These are phyloP conservation scores for Dreissena polymorpha DNA, from an alignment of 1,140 invertebrate genomes.

Conservation along the genomic window DNA sequence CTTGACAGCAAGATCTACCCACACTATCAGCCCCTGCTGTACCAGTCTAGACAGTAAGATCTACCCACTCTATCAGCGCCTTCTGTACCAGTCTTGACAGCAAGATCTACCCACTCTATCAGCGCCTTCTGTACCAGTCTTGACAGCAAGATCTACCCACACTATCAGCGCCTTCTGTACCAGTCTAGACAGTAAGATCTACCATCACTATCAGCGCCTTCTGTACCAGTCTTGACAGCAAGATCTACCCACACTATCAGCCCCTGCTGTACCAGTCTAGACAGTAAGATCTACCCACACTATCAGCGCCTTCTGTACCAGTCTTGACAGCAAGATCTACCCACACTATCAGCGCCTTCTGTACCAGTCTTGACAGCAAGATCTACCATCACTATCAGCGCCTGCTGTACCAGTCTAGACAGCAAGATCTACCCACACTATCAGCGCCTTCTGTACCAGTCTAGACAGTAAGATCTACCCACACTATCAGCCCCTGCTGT, in stretches of 20 bases:
- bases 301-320: conserved; percentile 96
- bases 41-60: conserved; percentile 95
- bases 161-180: conserved; percentile 96
- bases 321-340: conserved; percentile 94
- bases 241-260: conserved; percentile 97
- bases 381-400: conserved; percentile 97
- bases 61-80: conserved; percentile 95
- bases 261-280: too few relatives aligned
- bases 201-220: conserved; percentile 96
- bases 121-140: too few relatives aligned
- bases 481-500: conserved; percentile 96
- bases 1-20: conserved; percentile 95
- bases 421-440: conserved; percentile 97
- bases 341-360: conserved; percentile 97
- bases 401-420: too few relatives aligned
- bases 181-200: conserved; percentile 94
- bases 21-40: conserved; percentile 96
- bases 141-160: conserved; percentile 95
- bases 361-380: too few relatives aligned
- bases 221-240: too few relatives aligned
- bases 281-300: conserved; percentile 95
- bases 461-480: conserved; percentile 95
- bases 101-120: conserved; percentile 97
- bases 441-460: too few relatives aligned
- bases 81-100: too few relatives aligned